Percentiles rank a stretch among this genome's conserved stretches.
These are phyloP conservation scores for Xestia xanthographa DNA, from an alignment of 2,888 invertebrate species.

Conservation along the genomic window DNA sequence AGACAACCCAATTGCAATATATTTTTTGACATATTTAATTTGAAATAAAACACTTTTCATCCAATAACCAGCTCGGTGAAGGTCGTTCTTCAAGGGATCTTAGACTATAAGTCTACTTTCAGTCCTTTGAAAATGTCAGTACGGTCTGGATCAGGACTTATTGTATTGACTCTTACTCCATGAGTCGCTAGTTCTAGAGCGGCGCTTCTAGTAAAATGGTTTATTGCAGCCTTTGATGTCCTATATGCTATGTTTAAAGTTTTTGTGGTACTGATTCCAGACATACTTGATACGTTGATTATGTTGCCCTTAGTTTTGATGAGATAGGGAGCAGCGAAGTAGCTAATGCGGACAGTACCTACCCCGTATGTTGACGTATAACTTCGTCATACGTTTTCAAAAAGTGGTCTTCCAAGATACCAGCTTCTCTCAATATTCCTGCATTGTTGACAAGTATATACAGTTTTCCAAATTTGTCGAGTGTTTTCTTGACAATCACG, in stretches of 20 bases:
- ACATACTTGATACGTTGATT: conserved; percentile 68
- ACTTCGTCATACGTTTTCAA: conserved; percentile 61
- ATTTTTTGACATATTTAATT: no score
- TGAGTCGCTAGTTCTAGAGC: conserved; percentile 93
- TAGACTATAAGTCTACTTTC: no score
- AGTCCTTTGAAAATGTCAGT: not conserved
- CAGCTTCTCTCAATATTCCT: conserved; percentile 25
- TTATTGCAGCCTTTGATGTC: conserved; percentile 71
- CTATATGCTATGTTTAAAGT: not conserved
- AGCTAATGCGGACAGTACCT: conserved; percentile 61
- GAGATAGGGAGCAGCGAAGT: conserved; percentile 66
- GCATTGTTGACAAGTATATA: conserved; percentile 56
- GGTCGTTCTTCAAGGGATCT: no score
- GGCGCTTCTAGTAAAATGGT: conserved; percentile 69
- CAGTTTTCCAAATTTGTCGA: conserved; percentile 51
- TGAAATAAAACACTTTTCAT: no score
- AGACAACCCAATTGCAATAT: no score
- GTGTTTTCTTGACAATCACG: conserved; percentile 40
- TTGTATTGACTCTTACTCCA: conserved; percentile 92
- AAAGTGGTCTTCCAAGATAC: conserved; percentile 43
- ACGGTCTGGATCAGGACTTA: conserved; percentile 66
- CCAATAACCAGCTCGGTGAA: no score
- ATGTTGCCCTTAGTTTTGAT: conserved; percentile 72
- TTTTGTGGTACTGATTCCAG: not conserved
- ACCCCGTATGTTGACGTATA: conserved; percentile 66